These are phyloP conservation scores for Semicossyphus pulcher DNA, from an alignment of 2,113 vertebrate genomes.

Conservation along the genomic window DNA sequence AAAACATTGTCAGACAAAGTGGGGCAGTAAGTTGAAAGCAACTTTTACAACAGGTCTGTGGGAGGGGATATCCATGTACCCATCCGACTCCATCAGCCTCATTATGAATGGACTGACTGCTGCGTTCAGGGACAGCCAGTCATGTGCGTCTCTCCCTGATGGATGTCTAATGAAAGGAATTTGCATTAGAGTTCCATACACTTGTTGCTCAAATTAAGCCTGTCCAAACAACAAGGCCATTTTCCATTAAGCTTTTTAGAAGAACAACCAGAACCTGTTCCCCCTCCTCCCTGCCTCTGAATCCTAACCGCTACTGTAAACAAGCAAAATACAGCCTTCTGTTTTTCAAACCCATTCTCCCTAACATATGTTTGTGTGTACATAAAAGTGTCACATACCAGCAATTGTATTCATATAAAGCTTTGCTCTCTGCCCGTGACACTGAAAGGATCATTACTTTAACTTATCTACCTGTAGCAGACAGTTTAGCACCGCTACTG, in stretches of 20 bases:
- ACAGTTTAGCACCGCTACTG: background rate
- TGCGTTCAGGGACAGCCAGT: conserved; percentile 34
- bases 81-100: background rate
- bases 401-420: background rate
- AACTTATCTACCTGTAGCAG: background rate
- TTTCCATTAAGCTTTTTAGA: conserved; percentile 42
- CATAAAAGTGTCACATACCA: background rate
- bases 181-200: conserved; percentile 8
- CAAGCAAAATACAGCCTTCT: background rate
- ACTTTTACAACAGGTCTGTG: no score
- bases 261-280: background rate
- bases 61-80: background rate
- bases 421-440: background rate
- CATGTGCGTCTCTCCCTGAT: conserved; percentile 1
- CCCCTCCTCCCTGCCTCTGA: background rate
- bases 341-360: background rate
- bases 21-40: no score
- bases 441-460: background rate
- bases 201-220: conserved; percentile 10
- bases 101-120: conserved; percentile 31
- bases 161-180: conserved; percentile 26
- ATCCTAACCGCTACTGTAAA: background rate
- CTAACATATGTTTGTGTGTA: background rate
- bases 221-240: conserved; percentile 38
- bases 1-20: background rate